These are phyloP conservation scores for Orgyia antiqua DNA, from an alignment of 2,888 invertebrate species.

Conservation along the genomic window DNA sequence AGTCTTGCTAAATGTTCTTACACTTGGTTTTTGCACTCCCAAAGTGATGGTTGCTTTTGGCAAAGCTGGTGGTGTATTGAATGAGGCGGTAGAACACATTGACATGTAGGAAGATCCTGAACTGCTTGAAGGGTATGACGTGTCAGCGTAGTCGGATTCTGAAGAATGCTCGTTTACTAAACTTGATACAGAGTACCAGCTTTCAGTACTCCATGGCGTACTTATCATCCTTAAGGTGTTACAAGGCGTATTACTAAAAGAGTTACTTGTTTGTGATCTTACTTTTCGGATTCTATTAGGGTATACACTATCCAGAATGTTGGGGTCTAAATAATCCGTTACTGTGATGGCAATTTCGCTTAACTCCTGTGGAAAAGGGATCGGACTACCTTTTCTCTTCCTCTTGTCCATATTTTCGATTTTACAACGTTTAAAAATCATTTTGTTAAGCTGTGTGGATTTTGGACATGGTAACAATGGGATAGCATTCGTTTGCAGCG, in stretches of 20 bases:
- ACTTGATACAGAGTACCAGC: constrained; percentile 5
- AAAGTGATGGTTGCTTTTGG: constrained; percentile 30
- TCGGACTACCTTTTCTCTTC: constrained; percentile 2
- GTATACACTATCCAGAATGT: no score
- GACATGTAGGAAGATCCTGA: background rate
- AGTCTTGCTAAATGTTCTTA: constrained; percentile 7
- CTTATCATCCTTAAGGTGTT: constrained; percentile 18
- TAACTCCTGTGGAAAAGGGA: background rate
- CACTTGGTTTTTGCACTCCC: constrained; percentile 5
- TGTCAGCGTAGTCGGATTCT: background rate
- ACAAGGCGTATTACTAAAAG: background rate
- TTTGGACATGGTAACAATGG: constrained; percentile 51
- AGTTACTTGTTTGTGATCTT: background rate
- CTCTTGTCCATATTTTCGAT: background rate
- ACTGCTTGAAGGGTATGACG: background rate
- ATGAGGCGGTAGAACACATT: background rate
- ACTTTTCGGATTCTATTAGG: no score
- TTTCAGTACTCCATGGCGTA: constrained; percentile 40
- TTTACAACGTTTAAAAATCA: background rate
- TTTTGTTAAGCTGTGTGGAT: constrained; percentile 44
- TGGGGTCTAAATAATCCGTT: background rate
- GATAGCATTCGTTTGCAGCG: constrained; percentile 54
- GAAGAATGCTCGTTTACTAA: background rate
- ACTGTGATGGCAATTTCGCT: constrained; percentile 1
- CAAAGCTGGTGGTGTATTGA: background rate